Percentiles rank a stretch among this genome's conserved stretches.
These are phyloP conservation scores for Montipora efflorescens DNA, from an alignment of 64 coral and sea anemone species.

Conservation along the genomic window DNA sequence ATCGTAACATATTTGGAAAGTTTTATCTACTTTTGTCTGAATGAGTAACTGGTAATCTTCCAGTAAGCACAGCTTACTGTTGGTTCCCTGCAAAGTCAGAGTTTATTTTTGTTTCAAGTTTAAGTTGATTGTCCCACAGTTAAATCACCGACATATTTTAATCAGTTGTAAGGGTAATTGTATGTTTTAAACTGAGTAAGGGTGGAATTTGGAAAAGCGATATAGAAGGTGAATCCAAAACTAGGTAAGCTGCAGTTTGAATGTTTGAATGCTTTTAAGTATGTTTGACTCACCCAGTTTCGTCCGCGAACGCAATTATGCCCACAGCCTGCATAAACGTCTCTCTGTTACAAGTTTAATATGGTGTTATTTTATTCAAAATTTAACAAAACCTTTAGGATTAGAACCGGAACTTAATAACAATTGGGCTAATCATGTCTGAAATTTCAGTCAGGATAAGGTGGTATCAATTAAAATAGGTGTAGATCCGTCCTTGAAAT, in stretches of 20 bases:
- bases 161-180: not conserved
- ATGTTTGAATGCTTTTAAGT: not conserved
- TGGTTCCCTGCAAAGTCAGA: not conserved
- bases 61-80: not conserved
- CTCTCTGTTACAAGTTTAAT: conserved; percentile 81
- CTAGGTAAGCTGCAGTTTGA: not conserved
- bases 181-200: not conserved
- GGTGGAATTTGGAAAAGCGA: too few relatives aligned
- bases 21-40: not conserved
- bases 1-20: not conserved
- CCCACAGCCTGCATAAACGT: conserved; percentile 65
- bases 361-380: not conserved
- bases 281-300: conserved; percentile 83
- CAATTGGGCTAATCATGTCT: too few relatives aligned
- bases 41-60: too few relatives aligned
- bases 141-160: too few relatives aligned
- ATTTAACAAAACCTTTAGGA: too few relatives aligned
- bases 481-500: too few relatives aligned
- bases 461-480: too few relatives aligned
- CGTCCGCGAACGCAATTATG: conserved; percentile 70
- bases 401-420: too few relatives aligned
- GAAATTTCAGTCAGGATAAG: too few relatives aligned
- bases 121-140: not conserved
- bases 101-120: not conserved
- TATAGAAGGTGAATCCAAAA: not conserved